Evolutionary conservation across 2,888 invertebrate species (phyloP), one percentile per base, ranked within the genome.

Genomic region (Phragmatobia fuliginosa): DNA sequence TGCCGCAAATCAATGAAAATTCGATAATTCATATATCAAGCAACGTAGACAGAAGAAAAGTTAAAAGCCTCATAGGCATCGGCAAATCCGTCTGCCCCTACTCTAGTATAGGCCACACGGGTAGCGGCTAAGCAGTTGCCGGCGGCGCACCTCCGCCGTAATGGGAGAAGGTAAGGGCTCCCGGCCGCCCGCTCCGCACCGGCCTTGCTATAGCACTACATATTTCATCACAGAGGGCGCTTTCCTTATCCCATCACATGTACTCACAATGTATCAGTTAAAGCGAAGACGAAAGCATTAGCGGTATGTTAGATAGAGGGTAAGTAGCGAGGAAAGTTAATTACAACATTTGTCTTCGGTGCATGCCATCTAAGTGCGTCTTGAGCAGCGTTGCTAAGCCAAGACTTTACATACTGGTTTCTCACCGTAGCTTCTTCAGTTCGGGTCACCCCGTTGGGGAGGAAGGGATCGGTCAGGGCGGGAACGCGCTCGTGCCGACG

Each of bases 201-300:
- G 91, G 92, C 91, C 90, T 88, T 83, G 88, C 89, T 87, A 91
- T 83, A 88, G 85, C 88, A 90, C 89, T 91, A 93, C 86, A 89
- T 80, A 87, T 84, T 89, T 89, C 86, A 88, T 92, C 88, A 91
- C 89, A 91, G 96, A 96, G 96, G 96, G 96, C 96, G 96, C 96
- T 96, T 96, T 96, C 96, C 97, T 96, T 96, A 96, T 97, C 97
- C 96, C 96, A 96, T 96, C 96, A 96, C 96, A 94, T 92, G 85
- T 85, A 90, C 88, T 84, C 85, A 89, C 90, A 91, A 66, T 41
- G 41, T 31, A 89, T 83, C 83, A 82, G 92, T 94, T 91, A 92
- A 90, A 90, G 93, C 92, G 90, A 86, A 92, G 90, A 89, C 84
- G 86, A 83, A 95, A 95, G 95, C 95, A 87, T 94, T 95, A 94